Base-by-base conservation (phyloP, 2,797 vertebrate genomes). In the Acomys russatus region DNA sequence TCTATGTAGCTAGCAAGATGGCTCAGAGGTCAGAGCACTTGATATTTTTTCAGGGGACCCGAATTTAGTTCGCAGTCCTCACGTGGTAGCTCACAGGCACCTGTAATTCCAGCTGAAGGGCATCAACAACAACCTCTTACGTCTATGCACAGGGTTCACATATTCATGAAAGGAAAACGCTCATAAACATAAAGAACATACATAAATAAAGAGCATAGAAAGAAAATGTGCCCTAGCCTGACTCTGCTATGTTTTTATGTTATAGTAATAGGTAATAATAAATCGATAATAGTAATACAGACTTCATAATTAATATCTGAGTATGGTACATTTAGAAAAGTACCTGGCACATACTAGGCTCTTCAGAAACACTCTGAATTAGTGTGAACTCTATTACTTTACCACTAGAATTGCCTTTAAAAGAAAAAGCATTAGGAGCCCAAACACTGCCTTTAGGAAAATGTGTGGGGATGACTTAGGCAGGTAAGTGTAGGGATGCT, bases 401-500 rank as follows among this genome's bases (percentile, higher is more conserved):
- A 44, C 17, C n/a, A 59, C 30, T 92, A 66, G 10, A 63, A 91
- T 92, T 80, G 17, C 61, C 61, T 91, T 95, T 91, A 96, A 70
- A 94, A 49, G 23, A 78, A 44, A 44, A 44, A 92, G 54, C 38
- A 9, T 83, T 91, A 76, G n/a, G 68, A 59, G 10, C 38, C n/a
- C 12, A 51, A 79, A 70, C 2, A 44, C 77, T 92, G 33, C 83
- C 76, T 38, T 91, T 70, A 68, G 38, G 66, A 82, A n/a, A 80
- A 28, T 89, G 38, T 95, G 94, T 96, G 22, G 38, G 63, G 63
- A 68, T 84, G 38, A 89, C 70, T 93, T 51, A 92, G 64, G 35
- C n/a, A 70, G 68, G 49, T 64, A 66, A 73, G 20, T 68, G 38
- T 35, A 79, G 22, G 33, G 78, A 93, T 93, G 59, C 38, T 91